Evolutionary conservation across 2,888 invertebrate species (phyloP).

Genomic region (Clusia tigrina): DNA sequence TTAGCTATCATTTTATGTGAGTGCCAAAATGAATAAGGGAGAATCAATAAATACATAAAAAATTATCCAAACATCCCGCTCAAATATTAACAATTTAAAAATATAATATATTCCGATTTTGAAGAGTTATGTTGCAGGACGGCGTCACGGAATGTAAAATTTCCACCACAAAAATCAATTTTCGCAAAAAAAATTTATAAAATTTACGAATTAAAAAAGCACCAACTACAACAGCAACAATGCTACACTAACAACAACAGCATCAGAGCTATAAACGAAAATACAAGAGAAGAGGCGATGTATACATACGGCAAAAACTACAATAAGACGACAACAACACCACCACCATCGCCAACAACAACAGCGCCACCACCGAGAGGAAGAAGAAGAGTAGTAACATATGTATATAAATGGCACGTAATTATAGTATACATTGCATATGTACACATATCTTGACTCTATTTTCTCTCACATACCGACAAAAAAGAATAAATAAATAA

Average conservation of each 20-base stretch:
- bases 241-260: slow-evolving; percentile 2
- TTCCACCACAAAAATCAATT: too few relatives aligned
- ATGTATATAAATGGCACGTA: not conserved
- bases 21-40: too few relatives aligned
- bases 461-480: too few relatives aligned
- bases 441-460: slow-evolving; percentile 19
- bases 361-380: not conserved
- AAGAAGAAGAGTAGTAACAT: too few relatives aligned
- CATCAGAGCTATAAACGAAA: not conserved
- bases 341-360: not conserved
- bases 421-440: slow-evolving; percentile 25
- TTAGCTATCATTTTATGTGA: too few relatives aligned
- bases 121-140: too few relatives aligned
- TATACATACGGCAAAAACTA: not conserved
- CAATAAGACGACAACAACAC: not conserved
- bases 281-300: slow-evolving; percentile 1
- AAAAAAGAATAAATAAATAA: too few relatives aligned
- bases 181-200: not conserved
- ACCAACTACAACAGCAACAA: not conserved
- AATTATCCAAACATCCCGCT: too few relatives aligned
- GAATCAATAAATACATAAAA: too few relatives aligned
- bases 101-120: too few relatives aligned
- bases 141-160: too few relatives aligned
- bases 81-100: too few relatives aligned
- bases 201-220: not conserved